phyloP scores from a whole-genome alignment of 37 sponge, comb jelly and placozoan genomes.

The Beroe ovata region DNA sequence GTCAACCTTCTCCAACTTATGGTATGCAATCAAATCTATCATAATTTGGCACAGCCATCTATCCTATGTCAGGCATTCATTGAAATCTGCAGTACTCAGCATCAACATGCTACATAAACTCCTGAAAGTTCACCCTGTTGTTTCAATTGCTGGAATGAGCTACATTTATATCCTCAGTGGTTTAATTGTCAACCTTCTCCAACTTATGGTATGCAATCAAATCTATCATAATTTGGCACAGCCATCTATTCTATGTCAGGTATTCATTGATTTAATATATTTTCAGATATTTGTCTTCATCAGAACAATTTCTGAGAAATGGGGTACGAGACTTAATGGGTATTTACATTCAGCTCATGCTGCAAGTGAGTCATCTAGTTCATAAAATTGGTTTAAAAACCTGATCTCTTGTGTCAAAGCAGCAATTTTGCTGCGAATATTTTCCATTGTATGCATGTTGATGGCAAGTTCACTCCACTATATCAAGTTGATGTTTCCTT shows the following conservation, averaged over 20 bases:
- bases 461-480: no score
- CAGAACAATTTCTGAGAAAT: conserved; percentile 44
- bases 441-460: no score
- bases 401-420: neutral
- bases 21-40: neutral
- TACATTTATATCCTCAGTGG: conserved; percentile 44
- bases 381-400: neutral
- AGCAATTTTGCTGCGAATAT: neutral
- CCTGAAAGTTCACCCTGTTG: neutral
- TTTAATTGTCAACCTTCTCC: conserved; percentile 42
- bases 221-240: neutral
- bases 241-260: neutral
- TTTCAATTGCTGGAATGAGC: neutral
- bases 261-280: neutral
- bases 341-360: neutral
- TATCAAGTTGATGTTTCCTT: no score
- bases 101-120: conserved; percentile 42
- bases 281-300: conserved; percentile 42
- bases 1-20: conserved; percentile 59
- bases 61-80: neutral
- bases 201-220: conserved; percentile 26
- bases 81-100: no score
- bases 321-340: conserved; percentile 38
- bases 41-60: neutral
- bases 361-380: neutral